A percentile compares a stretch with the other conserved stretches of the same genome.
phyloP scores from a whole-genome alignment of 2,888 invertebrate species.

The Agriopis leucophaearia region DNA sequence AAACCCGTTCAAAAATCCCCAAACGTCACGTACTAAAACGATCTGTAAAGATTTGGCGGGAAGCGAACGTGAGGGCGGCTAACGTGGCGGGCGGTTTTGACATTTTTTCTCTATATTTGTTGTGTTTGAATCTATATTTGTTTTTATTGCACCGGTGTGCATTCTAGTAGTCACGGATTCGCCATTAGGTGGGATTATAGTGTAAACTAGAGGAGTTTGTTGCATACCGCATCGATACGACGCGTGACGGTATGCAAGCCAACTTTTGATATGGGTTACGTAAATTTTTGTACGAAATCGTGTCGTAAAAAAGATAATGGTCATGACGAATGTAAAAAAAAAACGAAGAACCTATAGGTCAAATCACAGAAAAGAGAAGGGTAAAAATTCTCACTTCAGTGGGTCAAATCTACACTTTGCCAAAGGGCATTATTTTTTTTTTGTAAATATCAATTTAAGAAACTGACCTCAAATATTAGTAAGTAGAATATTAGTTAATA shows the following conservation, averaged over 20 bases:
- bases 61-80: conserved; percentile 67
- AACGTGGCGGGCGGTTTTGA: conserved; percentile 43
- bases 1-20: conserved; percentile 54
- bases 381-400: too few relatives aligned
- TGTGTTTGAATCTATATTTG: conserved; percentile 78
- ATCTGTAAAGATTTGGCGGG: conserved; percentile 80
- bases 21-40: conserved; percentile 81
- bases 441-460: too few relatives aligned
- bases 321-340: too few relatives aligned
- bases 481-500: too few relatives aligned
- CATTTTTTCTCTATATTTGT: conserved; percentile 75
- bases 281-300: background rate
- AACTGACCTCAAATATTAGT: too few relatives aligned
- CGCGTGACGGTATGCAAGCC: conserved; percentile 40
- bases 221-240: conserved; percentile 44
- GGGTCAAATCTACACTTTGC: too few relatives aligned
- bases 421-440: too few relatives aligned
- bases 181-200: conserved; percentile 72
- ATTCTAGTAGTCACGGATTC: conserved; percentile 78
- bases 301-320: too few relatives aligned
- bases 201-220: conserved; percentile 51
- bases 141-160: conserved; percentile 80
- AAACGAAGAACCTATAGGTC: too few relatives aligned
- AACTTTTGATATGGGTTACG: background rate
- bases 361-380: too few relatives aligned